phyloP scores from a whole-genome alignment of 2,797 vertebrate species.

The Mormyrus proboscirostris region DNA sequence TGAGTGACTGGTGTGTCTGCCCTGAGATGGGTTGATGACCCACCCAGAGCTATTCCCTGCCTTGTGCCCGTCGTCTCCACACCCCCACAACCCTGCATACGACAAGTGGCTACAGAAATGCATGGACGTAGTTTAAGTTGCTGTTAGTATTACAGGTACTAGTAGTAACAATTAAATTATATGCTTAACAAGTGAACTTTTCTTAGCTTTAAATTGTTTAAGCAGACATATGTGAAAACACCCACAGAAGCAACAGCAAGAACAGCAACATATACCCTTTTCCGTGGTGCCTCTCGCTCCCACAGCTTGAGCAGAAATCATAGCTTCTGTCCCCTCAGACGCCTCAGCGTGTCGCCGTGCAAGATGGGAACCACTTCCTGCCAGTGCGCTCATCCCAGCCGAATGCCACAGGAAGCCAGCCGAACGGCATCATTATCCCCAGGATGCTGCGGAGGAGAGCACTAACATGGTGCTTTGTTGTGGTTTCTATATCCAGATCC shows the following conservation, averaged over 20 bases:
- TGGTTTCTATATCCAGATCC: conserved; percentile 11
- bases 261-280: background rate
- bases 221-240: background rate
- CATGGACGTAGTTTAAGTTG: background rate
- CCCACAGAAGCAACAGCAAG: background rate
- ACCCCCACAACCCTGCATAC: background rate
- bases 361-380: background rate
- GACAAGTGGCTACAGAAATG: background rate
- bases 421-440: background rate
- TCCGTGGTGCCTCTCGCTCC: background rate
- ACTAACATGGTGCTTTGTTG: conserved; percentile 7
- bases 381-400: background rate
- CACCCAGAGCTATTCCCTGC: background rate
- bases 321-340: background rate
- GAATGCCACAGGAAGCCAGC: background rate
- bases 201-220: background rate
- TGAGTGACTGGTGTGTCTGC: background rate
- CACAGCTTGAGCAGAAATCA: background rate
- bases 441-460: background rate
- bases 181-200: background rate
- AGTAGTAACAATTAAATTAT: background rate
- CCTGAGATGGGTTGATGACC: background rate
- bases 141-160: background rate
- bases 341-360: background rate
- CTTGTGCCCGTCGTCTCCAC: background rate